Evolutionary conservation across 2,113 vertebrate species (phyloP).

Genomic region (Tenrec ecaudatus): DNA sequence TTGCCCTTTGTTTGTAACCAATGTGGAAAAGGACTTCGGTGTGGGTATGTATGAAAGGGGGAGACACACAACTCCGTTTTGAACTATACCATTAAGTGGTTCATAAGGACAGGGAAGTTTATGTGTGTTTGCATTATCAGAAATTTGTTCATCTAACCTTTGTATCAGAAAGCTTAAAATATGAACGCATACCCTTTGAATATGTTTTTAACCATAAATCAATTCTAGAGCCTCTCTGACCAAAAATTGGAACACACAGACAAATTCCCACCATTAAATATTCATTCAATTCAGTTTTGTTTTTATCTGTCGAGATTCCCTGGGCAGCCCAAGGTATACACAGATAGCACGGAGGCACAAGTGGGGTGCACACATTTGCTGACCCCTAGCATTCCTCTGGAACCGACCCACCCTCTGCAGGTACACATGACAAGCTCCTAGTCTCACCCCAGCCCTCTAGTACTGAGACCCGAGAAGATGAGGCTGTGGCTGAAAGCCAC

Average conservation of each 20-base stretch:
- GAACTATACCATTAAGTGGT: background rate
- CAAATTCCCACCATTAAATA: background rate
- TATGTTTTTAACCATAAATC: background rate
- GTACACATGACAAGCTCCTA: too few relatives aligned
- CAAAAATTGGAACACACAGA: background rate
- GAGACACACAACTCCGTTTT: background rate
- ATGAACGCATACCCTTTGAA: background rate
- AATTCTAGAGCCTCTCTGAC: background rate
- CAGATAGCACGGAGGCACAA: background rate
- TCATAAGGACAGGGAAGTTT: background rate
- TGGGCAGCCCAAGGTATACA: background rate
- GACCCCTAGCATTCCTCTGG: background rate
- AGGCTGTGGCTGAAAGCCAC: conserved; percentile 27
- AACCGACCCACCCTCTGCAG: background rate
- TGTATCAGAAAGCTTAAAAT: conserved; percentile 40
- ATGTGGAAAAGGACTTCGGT: background rate
- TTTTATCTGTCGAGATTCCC: too few relatives aligned
- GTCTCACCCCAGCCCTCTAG: conserved; percentile 39
- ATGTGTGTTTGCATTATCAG: background rate
- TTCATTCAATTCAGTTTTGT: background rate
- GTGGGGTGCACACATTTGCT: background rate
- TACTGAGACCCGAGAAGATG: conserved; percentile 55
- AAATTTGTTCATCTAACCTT: conserved; percentile 11
- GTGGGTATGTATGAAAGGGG: background rate
- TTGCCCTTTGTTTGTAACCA: conserved; percentile 5